Base-by-base conservation (phyloP, 2,113 vertebrate genomes). In the Anthoscopus minutus region DNA sequence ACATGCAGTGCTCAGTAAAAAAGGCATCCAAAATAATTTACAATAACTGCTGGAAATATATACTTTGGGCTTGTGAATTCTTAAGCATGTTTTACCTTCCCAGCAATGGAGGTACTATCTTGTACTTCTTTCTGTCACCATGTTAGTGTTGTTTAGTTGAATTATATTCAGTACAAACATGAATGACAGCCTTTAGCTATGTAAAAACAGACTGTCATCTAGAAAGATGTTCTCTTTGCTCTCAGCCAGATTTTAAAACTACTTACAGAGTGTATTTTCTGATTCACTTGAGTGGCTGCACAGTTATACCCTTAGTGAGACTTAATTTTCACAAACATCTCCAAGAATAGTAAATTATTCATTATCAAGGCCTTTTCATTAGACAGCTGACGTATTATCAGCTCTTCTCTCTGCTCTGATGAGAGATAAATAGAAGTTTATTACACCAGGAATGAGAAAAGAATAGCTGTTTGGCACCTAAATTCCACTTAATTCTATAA, bases 331-430 rank as follows among this genome's bases (percentile, higher is more conserved):
- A 90, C 84, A 83, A 94, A 92, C 71, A 71, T 64, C 58, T 64
- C 81, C 74, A 86, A 66, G 91, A 94, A 95, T 91, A 95, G 88
- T 88, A 95, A 93, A 95, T 94, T 95, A 93, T 93, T 96, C 72
- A 93, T 92, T 94, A 95, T 56, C 48, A 78, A 94, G 93, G 94
- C 85, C 76, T 96, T 86, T 95, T 91, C 71, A 93, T 92, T 97
- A 88, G 71, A 67, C 35, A 66, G 64, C 51, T 88, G 51, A 60
- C 67, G 77, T 89, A 60, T 70, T 93, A 86, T 64, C 85, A 81
- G 57, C 64, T 89, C 69, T 72, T 83, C 51, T 86, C 23, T 90
- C 44, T 70, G 31, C 57, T 88, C 54, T 57, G 11, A 77, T 67
- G 71, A 86, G 79, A 89, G 58, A 78, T 83, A 93, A 94, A 88